These are phyloP conservation scores for Mus spicilegus DNA, from an alignment of 2,113 vertebrate species.

Conservation along the genomic window DNA sequence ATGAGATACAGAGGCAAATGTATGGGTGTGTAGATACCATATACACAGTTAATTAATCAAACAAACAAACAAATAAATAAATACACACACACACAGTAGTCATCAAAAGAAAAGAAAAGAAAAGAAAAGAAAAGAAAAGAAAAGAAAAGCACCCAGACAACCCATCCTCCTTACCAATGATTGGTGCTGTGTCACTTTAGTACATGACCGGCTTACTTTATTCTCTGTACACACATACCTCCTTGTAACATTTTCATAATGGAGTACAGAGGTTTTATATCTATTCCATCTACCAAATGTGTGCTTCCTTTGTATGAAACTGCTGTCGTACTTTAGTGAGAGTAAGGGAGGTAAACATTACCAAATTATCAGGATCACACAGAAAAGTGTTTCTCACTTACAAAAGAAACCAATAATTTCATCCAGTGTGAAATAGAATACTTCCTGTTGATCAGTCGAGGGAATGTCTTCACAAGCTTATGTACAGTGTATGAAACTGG, in stretches of 20 bases:
- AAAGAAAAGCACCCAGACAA: background rate
- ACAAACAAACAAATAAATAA: background rate
- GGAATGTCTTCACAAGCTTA: conserved; percentile 27
- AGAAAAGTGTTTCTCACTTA: conserved; percentile 76
- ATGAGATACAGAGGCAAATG: conserved; percentile 21
- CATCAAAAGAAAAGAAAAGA: too few relatives aligned
- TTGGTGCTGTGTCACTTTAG: background rate
- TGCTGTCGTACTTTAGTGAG: conserved; percentile 20
- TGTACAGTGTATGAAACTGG: conserved; percentile 53
- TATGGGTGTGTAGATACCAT: background rate
- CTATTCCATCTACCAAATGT: conserved; percentile 33
- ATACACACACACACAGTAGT: background rate
- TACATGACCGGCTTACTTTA: conserved; percentile 52
- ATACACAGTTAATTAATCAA: background rate
- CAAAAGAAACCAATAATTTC: conserved; percentile 65
- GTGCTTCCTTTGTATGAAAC: conserved; percentile 48
- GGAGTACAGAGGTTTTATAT: conserved; percentile 29
- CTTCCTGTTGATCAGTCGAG: conserved; percentile 72
- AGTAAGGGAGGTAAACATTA: conserved; percentile 32
- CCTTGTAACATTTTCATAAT: conserved; percentile 50
- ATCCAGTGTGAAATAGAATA: conserved; percentile 69
- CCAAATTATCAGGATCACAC: conserved; percentile 58
- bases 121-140: background rate
- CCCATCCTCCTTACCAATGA: background rate
- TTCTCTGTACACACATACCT: conserved; percentile 37